Evolutionary conservation across 1,140 invertebrate species (phyloP).

Genomic region (Anastrepha ludens): DNA sequence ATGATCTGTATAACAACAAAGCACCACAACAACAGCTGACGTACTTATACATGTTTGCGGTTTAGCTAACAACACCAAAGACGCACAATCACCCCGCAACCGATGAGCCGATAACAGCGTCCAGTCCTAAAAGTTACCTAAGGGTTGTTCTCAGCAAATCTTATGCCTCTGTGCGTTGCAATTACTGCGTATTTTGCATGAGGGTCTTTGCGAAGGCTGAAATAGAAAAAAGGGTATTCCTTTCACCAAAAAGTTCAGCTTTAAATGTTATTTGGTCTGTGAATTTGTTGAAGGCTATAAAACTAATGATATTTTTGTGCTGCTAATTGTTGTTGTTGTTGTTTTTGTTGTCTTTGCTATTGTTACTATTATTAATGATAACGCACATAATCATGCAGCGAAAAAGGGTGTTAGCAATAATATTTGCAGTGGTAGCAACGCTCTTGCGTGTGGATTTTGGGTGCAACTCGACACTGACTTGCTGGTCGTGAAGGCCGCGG

Average conservation of each 20-base stretch:
- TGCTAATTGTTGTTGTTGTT: conserved; percentile 39
- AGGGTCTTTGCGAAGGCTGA: not conserved
- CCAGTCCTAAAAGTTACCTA: not conserved
- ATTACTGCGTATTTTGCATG: not conserved
- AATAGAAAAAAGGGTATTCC: not conserved
- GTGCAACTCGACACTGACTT: not conserved
- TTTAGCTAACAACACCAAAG: not conserved
- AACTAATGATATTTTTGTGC: conserved; percentile 30
- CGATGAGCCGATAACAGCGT: not conserved
- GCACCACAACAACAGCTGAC: not conserved
- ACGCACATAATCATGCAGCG: not conserved
- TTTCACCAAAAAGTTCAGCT: not conserved
- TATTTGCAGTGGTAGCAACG: not conserved
- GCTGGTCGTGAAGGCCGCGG: not conserved
- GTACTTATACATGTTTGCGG: not conserved
- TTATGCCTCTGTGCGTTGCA: not conserved
- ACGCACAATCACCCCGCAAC: not conserved
- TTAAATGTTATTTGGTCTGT: not conserved
- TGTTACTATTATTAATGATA: conserved; percentile 14
- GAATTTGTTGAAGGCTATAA: conserved; percentile 12
- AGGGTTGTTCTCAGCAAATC: not conserved
- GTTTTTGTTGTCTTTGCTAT: not conserved
- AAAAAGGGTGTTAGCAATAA: conserved; percentile 55
- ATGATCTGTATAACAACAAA: not conserved
- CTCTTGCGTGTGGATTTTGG: not conserved